Evolutionary conservation across 2,113 vertebrate species (phyloP).

Genomic region (Cottus gobio): DNA sequence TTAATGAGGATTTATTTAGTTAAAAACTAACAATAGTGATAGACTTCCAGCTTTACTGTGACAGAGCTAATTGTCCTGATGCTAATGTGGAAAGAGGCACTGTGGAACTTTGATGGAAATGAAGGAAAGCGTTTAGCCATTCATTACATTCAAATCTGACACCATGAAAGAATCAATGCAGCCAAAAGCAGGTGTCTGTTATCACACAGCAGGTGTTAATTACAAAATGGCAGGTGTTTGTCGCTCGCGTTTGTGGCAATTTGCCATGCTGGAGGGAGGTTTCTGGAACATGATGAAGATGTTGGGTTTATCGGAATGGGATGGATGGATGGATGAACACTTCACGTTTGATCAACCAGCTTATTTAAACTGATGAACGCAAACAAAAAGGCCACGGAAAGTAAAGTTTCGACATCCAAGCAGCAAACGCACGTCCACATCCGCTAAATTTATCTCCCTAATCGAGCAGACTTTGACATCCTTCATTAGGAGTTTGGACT

Average conservation of each 20-base stretch:
- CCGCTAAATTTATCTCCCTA: conserved; percentile 9
- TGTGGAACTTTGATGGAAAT: conserved; percentile 7
- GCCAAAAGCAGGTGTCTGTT: conserved; percentile 59
- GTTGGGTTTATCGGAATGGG: conserved; percentile 14
- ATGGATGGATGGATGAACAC: conserved; percentile 41
- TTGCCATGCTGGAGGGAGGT: conserved; percentile 32
- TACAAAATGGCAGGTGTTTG: conserved; percentile 61
- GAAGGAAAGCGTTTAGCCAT: conserved; percentile 41
- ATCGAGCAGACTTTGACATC: background rate
- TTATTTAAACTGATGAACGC: no score
- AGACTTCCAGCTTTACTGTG: background rate
- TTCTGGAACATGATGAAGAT: conserved; percentile 40
- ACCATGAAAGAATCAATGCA: conserved; percentile 44
- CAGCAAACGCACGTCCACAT: background rate
- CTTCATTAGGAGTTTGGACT: conserved; percentile 38
- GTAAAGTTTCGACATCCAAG: conserved; percentile 6
- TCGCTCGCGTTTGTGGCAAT: conserved; percentile 26
- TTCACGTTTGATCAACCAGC: background rate
- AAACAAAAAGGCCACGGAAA: background rate
- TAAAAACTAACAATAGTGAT: background rate
- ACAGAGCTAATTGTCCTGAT: background rate
- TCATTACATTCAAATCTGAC: conserved; percentile 47
- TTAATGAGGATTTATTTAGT: no score
- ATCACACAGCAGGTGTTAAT: conserved; percentile 65
- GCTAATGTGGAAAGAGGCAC: background rate